Conservation (phyloP, 2,113 vertebrate species). For the Ellobius talpinus region DNA sequence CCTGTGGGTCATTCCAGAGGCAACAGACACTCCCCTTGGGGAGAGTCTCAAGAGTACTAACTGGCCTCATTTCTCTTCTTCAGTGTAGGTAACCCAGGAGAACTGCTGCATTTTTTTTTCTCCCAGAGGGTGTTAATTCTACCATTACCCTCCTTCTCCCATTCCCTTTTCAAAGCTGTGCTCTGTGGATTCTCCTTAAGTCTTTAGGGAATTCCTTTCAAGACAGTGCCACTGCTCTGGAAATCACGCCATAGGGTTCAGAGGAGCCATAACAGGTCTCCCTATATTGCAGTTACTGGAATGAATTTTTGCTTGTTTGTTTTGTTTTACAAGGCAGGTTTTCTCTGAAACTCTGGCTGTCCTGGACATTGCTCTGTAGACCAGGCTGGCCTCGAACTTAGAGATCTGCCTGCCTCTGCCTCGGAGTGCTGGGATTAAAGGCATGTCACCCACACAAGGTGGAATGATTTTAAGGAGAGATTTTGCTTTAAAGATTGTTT, state of each 20-base stretch:
- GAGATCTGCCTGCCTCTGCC: too few relatives aligned
- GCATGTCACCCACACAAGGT: too few relatives aligned
- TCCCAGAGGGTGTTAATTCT: neutral
- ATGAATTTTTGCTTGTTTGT: neutral
- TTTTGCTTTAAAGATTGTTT: slow-evolving; percentile 14
- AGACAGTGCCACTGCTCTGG: neutral
- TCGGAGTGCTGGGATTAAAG: too few relatives aligned
- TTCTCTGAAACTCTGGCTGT: too few relatives aligned
- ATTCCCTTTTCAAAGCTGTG: neutral
- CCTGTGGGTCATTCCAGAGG: fast-evolving
- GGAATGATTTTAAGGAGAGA: neutral
- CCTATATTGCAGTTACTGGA: neutral
- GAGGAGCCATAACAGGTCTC: neutral
- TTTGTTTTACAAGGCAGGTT: too few relatives aligned
- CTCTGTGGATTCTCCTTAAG: neutral
- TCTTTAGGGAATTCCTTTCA: neutral
- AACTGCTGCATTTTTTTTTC: neutral
- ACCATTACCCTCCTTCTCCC: neutral
- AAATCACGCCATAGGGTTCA: neutral
- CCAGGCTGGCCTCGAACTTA: too few relatives aligned
- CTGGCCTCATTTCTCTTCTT: neutral
- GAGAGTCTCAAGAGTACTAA: neutral
- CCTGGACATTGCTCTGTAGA: too few relatives aligned
- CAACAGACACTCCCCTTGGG: neutral
- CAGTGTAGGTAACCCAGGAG: neutral